phyloP scores from a whole-genome alignment of 2,113 vertebrate genomes.

The Ptilonorhynchus violaceus region DNA sequence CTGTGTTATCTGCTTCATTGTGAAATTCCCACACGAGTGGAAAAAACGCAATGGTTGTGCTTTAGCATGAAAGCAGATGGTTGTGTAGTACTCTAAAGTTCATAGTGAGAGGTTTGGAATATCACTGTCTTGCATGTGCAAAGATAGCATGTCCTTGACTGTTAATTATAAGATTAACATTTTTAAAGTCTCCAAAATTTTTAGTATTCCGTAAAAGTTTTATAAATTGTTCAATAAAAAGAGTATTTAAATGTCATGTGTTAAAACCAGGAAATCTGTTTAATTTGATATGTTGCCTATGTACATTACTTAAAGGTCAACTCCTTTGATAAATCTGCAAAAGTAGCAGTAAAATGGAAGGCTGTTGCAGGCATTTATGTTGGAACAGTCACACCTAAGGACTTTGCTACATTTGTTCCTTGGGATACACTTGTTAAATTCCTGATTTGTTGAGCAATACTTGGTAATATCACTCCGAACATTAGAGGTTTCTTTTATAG shows the following conservation, averaged over 20 bases:
- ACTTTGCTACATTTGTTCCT: neutral
- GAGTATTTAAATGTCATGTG: constrained; percentile 55
- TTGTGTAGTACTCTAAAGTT: constrained; percentile 65
- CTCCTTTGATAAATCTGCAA: constrained; percentile 40
- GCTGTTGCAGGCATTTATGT: neutral
- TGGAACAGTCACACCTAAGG: neutral
- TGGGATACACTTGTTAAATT: neutral
- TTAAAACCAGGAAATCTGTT: constrained; percentile 56
- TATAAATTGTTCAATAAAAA: constrained; percentile 63
- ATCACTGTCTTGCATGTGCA: constrained; percentile 26
- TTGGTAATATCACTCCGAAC: neutral
- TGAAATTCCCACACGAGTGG: neutral
- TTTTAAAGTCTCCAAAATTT: constrained; percentile 57
- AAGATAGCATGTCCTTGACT: constrained; percentile 44
- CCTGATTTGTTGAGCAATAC: neutral
- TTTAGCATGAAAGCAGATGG: constrained; percentile 64
- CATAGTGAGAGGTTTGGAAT: constrained; percentile 63
- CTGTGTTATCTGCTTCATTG: neutral
- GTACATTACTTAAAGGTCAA: constrained; percentile 60
- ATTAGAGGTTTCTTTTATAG: neutral
- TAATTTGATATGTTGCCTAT: constrained; percentile 39
- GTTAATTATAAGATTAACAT: constrained; percentile 76
- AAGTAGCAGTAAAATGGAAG: constrained; percentile 25
- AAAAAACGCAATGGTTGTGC: neutral
- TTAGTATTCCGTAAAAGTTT: constrained; percentile 64